Percentiles rank a stretch among this genome's conserved stretches.
Conservation (phyloP, 2,113 vertebrate genomes). For the Aegotheles bennettii region DNA sequence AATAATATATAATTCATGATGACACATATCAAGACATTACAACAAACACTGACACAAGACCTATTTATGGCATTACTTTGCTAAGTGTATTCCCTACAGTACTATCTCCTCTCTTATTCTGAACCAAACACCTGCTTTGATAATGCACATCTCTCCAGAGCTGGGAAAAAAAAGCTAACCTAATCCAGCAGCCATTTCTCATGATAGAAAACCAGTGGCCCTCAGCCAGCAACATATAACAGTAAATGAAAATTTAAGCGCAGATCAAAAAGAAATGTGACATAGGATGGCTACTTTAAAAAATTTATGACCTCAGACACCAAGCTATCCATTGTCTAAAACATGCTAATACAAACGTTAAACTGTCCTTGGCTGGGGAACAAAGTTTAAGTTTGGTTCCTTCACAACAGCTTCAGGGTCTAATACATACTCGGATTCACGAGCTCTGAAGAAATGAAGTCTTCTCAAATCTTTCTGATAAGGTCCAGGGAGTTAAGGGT, state of each 20-base stretch:
- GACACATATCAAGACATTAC: slow-evolving; percentile 72
- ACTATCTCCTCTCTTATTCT: slow-evolving; percentile 47
- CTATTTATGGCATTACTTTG: slow-evolving; percentile 66
- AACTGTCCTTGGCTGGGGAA: slow-evolving; percentile 42
- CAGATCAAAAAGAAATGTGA: slow-evolving; percentile 50
- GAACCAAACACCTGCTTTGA: slow-evolving; percentile 65
- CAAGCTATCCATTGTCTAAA: slow-evolving; percentile 50
- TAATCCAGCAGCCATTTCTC: slow-evolving; percentile 58
- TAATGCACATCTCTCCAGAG: slow-evolving; percentile 24
- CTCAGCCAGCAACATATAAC: slow-evolving; percentile 37
- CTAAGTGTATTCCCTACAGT: slow-evolving; percentile 65
- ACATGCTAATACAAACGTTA: slow-evolving; percentile 49
- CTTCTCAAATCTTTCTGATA: neutral
- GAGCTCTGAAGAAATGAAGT: neutral
- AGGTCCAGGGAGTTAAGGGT: neutral
- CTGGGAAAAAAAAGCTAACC: neutral
- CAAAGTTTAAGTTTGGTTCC: neutral
- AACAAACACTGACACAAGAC: slow-evolving; percentile 63
- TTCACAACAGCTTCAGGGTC: neutral
- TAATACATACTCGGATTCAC: neutral
- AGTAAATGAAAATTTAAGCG: slow-evolving; percentile 68
- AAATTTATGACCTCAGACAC: slow-evolving; percentile 52
- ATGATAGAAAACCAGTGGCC: slow-evolving; percentile 49
- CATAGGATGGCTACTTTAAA: slow-evolving; percentile 39
- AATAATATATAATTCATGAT: slow-evolving; percentile 80